Evolutionary conservation across 2,888 invertebrate genomes (phyloP), one percentile per base, ranked within the genome.

Genomic region (Arge pagana): DNA sequence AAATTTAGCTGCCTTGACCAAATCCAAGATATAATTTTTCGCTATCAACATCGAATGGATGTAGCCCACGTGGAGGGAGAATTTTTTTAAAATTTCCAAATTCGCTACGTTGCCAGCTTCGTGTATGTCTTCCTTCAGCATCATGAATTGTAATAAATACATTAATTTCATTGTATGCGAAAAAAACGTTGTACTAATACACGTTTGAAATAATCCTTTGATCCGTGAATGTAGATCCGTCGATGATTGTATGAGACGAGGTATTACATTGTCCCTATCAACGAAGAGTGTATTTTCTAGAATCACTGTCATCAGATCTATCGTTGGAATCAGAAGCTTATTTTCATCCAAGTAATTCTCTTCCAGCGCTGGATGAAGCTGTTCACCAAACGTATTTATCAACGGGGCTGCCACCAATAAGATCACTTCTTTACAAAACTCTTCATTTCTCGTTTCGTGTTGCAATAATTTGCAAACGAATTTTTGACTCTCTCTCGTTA

Each of bases 401-500:
- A 89, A 68, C 0, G 87, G 87, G 37, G 78, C 77, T 39, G 85
- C 70, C 18, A 88, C 80, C 56, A 79, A 77, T 11, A 67, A 64
- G 2, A 89, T 67, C 5, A 89, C 80, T 54, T 81, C 76, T 52
- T 80, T 77, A 13, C 85, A 82, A 28, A 83, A 79, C 10, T 71
- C 42, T 7, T 19, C 35, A 39, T 75, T 69, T 2, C 57, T 57
- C 21, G 64, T 62, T 55, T 75, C 74, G 1, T 57, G 48, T 24
- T 65, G 48, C 1, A 76, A 57, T 18, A 76, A 54, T 4, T 59
- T 54, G 43, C 69, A 80, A 13, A 88, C 76, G 62, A 90, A 85
- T 52, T 82, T 80, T 49, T 85, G 83, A 5, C 85, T 83, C 67
- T 87, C 85, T 30, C 85, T 80, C 0, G 85, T 81, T 7, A 90